phyloP scores from a whole-genome alignment of 2,797 vertebrate genomes.

The Ataeniobius toweri region DNA sequence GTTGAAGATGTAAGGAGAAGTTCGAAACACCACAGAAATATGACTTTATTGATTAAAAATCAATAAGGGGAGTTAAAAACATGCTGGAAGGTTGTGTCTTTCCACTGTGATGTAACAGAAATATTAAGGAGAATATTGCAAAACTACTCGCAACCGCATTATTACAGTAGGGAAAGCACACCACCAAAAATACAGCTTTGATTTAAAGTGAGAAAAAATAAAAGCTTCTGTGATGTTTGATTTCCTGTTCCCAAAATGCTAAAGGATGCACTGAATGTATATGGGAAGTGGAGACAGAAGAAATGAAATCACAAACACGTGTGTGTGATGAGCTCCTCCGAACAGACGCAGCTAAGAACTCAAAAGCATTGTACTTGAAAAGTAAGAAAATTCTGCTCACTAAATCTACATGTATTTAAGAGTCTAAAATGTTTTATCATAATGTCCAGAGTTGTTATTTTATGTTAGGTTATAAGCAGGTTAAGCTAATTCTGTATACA shows the following conservation, averaged over 20 bases:
- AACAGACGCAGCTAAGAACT: neutral
- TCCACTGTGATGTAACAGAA: neutral
- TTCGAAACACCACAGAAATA: neutral
- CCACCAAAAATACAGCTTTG: neutral
- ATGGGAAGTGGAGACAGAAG: neutral
- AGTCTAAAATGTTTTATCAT: too few relatives aligned
- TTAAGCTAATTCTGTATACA: too few relatives aligned
- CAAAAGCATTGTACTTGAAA: too few relatives aligned
- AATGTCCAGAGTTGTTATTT: too few relatives aligned
- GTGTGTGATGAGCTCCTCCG: neutral
- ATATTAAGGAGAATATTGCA: neutral
- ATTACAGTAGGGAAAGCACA: too few relatives aligned
- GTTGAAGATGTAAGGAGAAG: neutral
- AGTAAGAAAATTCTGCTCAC: too few relatives aligned
- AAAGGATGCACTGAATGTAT: conserved; percentile 33
- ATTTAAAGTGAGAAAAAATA: neutral
- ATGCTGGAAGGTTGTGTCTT: neutral
- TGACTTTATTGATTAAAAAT: neutral
- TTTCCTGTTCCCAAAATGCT: conserved; percentile 43
- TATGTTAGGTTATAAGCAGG: too few relatives aligned
- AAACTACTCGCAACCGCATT: neutral
- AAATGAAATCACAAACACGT: neutral
- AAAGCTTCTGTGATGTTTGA: conserved; percentile 14
- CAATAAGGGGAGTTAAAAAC: neutral
- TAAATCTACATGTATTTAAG: too few relatives aligned